These are phyloP conservation scores for Bhutanitis thaidina DNA, from an alignment of 2,888 invertebrate genomes.

Conservation along the genomic window DNA sequence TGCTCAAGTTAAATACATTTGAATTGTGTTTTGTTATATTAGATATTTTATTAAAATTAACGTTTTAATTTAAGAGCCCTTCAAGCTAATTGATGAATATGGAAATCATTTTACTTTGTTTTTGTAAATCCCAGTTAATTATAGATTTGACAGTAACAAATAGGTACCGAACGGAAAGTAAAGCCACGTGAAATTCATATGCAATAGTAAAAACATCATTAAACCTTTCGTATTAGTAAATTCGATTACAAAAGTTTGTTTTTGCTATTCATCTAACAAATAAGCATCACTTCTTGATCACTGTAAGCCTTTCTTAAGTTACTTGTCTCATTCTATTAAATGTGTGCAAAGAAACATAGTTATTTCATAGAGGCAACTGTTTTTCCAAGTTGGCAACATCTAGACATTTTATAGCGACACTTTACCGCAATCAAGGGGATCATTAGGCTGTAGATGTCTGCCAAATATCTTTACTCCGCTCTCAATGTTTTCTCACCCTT, in stretches of 20 bases:
- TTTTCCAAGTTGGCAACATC: constrained; percentile 75
- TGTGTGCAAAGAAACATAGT: constrained; percentile 72
- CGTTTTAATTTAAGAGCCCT: too few species aligned
- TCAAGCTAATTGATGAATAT: too few species aligned
- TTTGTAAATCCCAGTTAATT: too few species aligned
- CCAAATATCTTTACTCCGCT: constrained; percentile 72
- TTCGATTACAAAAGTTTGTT: constrained; percentile 42
- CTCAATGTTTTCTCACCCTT: constrained; percentile 67
- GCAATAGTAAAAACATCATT: constrained; percentile 20
- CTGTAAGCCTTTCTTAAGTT: constrained; percentile 64
- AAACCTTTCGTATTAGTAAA: constrained; percentile 24
- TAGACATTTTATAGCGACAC: constrained; percentile 75
- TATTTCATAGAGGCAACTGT: constrained; percentile 69
- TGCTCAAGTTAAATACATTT: not conserved
- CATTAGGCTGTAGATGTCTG: constrained; percentile 76
- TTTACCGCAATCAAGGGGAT: constrained; percentile 78
- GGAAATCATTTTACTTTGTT: too few species aligned
- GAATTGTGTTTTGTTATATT: not conserved
- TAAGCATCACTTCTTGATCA: constrained; percentile 60
- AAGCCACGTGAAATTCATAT: constrained; percentile 9
- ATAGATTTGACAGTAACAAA: constrained; percentile 23
- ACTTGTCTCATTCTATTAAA: constrained; percentile 71
- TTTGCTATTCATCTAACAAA: constrained; percentile 33
- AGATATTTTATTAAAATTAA: too few species aligned
- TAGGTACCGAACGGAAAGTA: constrained; percentile 4